Base-by-base conservation (phyloP, 2,797 vertebrate genomes). In the Momotus momota region DNA sequence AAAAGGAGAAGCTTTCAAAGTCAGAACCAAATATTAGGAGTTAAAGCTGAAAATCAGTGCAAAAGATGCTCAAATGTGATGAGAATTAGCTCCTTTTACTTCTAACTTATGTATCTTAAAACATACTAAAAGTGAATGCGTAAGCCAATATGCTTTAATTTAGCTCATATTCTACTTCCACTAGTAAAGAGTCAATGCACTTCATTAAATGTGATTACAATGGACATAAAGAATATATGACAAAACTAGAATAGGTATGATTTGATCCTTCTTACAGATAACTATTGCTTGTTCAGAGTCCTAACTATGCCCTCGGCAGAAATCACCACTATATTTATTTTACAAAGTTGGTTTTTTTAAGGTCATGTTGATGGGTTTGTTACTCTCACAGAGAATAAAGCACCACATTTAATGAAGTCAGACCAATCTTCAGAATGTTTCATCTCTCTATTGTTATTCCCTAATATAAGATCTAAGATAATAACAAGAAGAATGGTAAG, bases 401-500 rank as follows among this genome's bases (percentile, higher is more conserved):
- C 58, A 94, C 31, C 66, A 73, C 54, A 40, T 79, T 94, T 93
- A 65, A 75, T n/a, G 43, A 86, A 81, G 58, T 75, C 66, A 81
- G 66, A 45, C 16, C 67, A 93, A 25, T 45, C 54, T 94, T 81
- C 46, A 72, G 46, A 90, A 75, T 51, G 38, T 90, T 95, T 94
- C 26, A 88, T 78, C 35, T 82, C 46, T 65, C 57, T 84, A 46
- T 14, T 88, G 89, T 88, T 86, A 91, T 81, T 94, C 66, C 79
- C 80, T 66, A 66, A 41, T 74, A 84, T 75, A 87, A 89, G 25
- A 80, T 66, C 58, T 70, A 82, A 86, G 66, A 58, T 31, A 86
- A 84, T 78, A 94, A 93, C 72, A 91, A 74, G 27, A n/a, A 86
- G 69, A 93, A 92, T 83, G 46, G 38, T 87, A 94, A 96, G 73